These are phyloP conservation scores for Drymonia ruficornis DNA, from an alignment of 2,888 invertebrate genomes.

Conservation along the genomic window DNA sequence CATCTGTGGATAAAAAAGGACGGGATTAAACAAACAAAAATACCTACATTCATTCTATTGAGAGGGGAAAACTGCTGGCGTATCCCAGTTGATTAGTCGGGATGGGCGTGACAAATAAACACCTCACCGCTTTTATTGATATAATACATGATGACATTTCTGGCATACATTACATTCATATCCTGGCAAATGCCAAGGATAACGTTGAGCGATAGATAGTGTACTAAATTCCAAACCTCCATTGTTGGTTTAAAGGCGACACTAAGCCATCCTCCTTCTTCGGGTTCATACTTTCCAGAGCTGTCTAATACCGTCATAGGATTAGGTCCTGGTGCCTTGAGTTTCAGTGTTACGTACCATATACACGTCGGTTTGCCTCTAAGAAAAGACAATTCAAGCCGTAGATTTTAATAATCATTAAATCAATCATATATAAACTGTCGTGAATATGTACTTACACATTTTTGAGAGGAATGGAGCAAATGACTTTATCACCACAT, in stretches of 20 bases:
- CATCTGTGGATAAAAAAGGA: conserved; percentile 55
- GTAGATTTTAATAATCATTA: conserved; percentile 1
- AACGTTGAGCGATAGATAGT: conserved; percentile 2
- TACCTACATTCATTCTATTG: too few relatives aligned
- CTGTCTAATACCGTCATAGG: conserved; percentile 66
- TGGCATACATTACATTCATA: neutral
- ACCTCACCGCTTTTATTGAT: too few relatives aligned
- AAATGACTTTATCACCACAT: conserved; percentile 84
- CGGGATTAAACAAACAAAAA: too few relatives aligned
- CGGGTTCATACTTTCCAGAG: conserved; percentile 79
- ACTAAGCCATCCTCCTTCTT: conserved; percentile 77
- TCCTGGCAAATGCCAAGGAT: neutral
- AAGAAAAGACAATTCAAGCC: conserved; percentile 22
- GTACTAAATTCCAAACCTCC: conserved; percentile 52
- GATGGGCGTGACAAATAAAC: too few relatives aligned
- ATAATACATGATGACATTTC: too few relatives aligned
- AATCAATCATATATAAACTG: neutral
- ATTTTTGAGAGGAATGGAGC: conserved; percentile 82
- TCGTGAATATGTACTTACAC: conserved; percentile 67
- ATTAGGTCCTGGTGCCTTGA: conserved; percentile 57
- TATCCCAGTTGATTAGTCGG: too few relatives aligned
- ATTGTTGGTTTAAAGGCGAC: conserved; percentile 84
- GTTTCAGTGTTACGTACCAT: conserved; percentile 78
- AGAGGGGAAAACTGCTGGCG: too few relatives aligned
- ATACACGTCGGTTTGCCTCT: conserved; percentile 84